These are phyloP conservation scores for Orgyia antiqua DNA, from an alignment of 2,888 invertebrate genomes.

Conservation along the genomic window DNA sequence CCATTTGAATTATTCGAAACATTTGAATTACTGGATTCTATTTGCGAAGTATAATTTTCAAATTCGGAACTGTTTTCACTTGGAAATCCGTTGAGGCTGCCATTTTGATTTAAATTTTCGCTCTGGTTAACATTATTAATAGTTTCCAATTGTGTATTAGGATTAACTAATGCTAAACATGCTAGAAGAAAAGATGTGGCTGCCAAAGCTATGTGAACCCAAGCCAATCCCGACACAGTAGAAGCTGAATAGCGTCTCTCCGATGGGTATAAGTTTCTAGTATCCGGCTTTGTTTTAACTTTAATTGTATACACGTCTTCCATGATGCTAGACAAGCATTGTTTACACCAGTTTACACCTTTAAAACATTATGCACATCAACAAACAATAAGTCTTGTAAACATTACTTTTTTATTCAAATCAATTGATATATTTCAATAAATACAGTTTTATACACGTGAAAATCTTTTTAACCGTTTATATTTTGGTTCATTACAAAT, in stretches of 20 bases:
- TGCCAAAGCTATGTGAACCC: constrained; percentile 80
- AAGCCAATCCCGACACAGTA: constrained; percentile 80
- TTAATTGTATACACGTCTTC: constrained; percentile 83
- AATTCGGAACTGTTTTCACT: constrained; percentile 12
- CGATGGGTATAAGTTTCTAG: constrained; percentile 79
- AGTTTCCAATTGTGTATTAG: constrained; percentile 28
- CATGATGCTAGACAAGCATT: constrained; percentile 57
- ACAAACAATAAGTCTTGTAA: constrained; percentile 5
- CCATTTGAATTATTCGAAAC: constrained; percentile 16
- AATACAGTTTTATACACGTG: constrained; percentile 7
- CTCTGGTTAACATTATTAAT: constrained; percentile 5
- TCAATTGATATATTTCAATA: constrained; percentile 8
- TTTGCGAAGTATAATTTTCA: constrained; percentile 14
- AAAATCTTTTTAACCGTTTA: constrained; percentile 6
- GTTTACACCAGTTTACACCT: constrained; percentile 27
- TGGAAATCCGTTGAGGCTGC: constrained; percentile 8
- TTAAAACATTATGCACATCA: constrained; percentile 18
- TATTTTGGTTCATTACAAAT: too few species aligned
- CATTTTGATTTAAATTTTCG: constrained; percentile 9
- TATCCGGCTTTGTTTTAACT: constrained; percentile 80
- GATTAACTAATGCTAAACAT: constrained; percentile 66
- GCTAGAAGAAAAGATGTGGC: constrained; percentile 77
- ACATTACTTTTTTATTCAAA: constrained; percentile 3
- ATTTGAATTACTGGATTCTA: constrained; percentile 20
- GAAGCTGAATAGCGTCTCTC: constrained; percentile 83